phyloP scores from a whole-genome alignment of 2,888 invertebrate species.

The Oxyteleia sp. region DNA sequence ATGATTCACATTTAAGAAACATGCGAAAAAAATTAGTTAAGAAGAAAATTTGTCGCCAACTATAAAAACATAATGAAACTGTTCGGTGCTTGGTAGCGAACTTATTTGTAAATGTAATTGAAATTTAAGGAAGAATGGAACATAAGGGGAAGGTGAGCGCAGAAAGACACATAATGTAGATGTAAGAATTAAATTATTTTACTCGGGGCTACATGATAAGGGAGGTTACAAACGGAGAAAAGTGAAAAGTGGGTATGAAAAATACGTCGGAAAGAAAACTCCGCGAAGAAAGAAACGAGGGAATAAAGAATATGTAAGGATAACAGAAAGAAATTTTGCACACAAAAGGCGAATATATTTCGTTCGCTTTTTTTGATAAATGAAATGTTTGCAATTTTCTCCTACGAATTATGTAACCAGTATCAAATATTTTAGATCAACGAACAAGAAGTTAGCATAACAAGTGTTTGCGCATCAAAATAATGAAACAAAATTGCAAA shows the following conservation, averaged over 20 bases:
- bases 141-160: background rate
- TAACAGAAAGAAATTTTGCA: slow-evolving; percentile 6
- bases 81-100: slow-evolving; percentile 17
- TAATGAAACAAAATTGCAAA: background rate
- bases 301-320: slow-evolving; percentile 13
- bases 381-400: background rate
- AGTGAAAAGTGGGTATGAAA: slow-evolving; percentile 46
- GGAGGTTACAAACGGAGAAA: slow-evolving; percentile 45
- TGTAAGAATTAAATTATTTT: slow-evolving; percentile 53
- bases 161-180: slow-evolving; percentile 33
- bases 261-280: slow-evolving; percentile 25
- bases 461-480: too few relatives aligned
- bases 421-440: too few relatives aligned
- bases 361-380: background rate
- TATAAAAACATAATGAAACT: slow-evolving; percentile 33
- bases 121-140: slow-evolving; percentile 19
- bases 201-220: slow-evolving; percentile 51
- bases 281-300: background rate
- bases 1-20: slow-evolving; percentile 4
- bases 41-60: slow-evolving; percentile 3
- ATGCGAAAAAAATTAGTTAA: background rate
- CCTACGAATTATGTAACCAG: too few relatives aligned
- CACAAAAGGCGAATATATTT: background rate
- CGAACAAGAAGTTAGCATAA: too few relatives aligned
- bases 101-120: slow-evolving; percentile 37